Conservation (phyloP, 2,888 invertebrate species). For the Graphium colonna region DNA sequence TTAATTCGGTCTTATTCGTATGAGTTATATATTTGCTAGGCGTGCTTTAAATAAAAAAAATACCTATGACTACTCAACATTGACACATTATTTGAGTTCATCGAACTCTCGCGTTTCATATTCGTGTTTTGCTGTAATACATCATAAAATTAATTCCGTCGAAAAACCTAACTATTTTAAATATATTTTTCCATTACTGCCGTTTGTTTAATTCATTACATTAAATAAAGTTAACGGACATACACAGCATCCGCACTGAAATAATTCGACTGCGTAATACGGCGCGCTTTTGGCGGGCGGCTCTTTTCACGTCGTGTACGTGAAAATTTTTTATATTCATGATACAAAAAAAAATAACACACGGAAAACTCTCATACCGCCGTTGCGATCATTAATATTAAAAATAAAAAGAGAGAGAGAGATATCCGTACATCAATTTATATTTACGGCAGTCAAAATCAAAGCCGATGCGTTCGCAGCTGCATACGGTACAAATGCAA, state of each 20-base stretch:
- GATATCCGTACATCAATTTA: conserved; percentile 29
- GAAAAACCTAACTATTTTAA: too few species aligned
- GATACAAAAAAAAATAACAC: not conserved
- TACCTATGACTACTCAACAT: not conserved
- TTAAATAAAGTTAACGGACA: conserved; percentile 8
- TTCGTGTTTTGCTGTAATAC: conserved; percentile 2
- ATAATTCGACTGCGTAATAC: conserved; percentile 15
- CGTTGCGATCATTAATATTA: conserved; percentile 35
- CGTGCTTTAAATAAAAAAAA: too few species aligned
- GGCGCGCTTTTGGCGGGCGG: not conserved
- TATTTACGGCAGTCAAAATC: conserved; percentile 51
- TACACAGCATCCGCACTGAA: conserved; percentile 10
- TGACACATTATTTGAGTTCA: too few species aligned
- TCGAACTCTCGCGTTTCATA: too few species aligned
- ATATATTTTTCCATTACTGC: too few species aligned
- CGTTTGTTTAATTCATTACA: conserved; percentile 8
- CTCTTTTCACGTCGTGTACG: conserved; percentile 19
- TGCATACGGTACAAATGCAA: conserved; percentile 63
- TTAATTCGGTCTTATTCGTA: too few species aligned
- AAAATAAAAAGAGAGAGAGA: conserved; percentile 27
- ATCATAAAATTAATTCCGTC: too few species aligned
- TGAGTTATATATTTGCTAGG: too few species aligned
- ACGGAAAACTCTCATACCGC: conserved; percentile 12
- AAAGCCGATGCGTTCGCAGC: conserved; percentile 55
- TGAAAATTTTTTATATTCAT: conserved; percentile 18